These are phyloP conservation scores for Anolis apletophallus DNA, from an alignment of 2,797 vertebrate species.

Conservation along the genomic window DNA sequence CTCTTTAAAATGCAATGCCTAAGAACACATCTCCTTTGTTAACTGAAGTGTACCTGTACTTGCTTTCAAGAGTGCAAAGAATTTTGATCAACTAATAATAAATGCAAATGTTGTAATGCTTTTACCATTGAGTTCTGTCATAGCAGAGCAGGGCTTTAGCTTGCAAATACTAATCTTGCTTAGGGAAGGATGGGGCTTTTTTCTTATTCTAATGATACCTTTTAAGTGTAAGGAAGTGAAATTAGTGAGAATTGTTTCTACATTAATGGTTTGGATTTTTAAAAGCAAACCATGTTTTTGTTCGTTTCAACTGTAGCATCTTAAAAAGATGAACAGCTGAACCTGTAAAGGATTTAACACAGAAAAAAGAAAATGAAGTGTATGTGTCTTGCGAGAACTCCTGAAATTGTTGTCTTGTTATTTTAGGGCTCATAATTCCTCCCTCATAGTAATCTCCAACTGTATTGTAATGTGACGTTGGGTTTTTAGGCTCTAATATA, in stretches of 20 bases:
- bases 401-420: constrained; percentile 23
- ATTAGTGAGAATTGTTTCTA: constrained; percentile 47
- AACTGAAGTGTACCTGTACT: no score
- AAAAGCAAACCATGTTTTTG: not conserved
- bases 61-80: not conserved
- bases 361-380: constrained; percentile 55
- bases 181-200: not conserved
- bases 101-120: not conserved
- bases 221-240: constrained; percentile 21
- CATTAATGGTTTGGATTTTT: not conserved
- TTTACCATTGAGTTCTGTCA: constrained; percentile 57
- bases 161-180: constrained; percentile 56
- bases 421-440: not conserved
- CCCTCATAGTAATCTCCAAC: constrained; percentile 10
- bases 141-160: constrained; percentile 33
- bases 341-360: constrained; percentile 61
- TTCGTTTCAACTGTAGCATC: constrained; percentile 56
- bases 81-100: not conserved
- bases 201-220: constrained; percentile 24
- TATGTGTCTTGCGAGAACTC: constrained; percentile 64
- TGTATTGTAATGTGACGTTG: accelerated
- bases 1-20: no score
- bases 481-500: accelerated
- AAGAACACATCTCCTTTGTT: no score
- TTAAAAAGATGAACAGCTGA: constrained; percentile 56